Evolutionary conservation across 2,888 invertebrate species (phyloP).

Genomic region (Heliconius aoede): DNA sequence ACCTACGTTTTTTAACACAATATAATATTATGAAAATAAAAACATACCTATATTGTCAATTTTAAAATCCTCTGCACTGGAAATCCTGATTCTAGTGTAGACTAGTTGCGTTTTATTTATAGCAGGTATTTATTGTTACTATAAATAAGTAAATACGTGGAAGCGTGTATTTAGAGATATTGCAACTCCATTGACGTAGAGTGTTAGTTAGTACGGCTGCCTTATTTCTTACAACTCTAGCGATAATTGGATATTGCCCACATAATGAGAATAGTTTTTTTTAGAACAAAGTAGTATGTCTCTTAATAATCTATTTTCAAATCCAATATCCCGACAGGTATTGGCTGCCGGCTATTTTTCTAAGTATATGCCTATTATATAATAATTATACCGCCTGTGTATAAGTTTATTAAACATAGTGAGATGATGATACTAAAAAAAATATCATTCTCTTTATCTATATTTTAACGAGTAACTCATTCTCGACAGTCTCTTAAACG

Average conservation of each 20-base stretch:
- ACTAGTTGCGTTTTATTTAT: slow-evolving; percentile 5
- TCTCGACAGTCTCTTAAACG: no score
- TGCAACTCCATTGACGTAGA: slow-evolving; percentile 47
- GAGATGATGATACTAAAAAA: no score
- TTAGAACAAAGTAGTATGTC: slow-evolving; percentile 6
- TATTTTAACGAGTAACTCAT: no score
- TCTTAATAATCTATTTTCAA: no score
- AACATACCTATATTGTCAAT: no score
- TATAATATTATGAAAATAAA: no score
- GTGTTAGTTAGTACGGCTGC: slow-evolving; percentile 42
- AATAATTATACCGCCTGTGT: no score
- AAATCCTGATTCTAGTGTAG: neutral
- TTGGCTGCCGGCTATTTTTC: no score
- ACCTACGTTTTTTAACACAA: no score
- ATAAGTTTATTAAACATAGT: no score
- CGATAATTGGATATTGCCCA: slow-evolving; percentile 17
- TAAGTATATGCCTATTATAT: no score
- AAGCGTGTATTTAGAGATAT: slow-evolving; percentile 15
- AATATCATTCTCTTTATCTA: neutral
- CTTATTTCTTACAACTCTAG: slow-evolving; percentile 27
- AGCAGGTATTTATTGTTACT: slow-evolving; percentile 10
- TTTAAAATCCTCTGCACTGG: neutral
- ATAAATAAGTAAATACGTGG: slow-evolving; percentile 18
- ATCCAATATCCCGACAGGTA: no score
- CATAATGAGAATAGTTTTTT: slow-evolving; percentile 7